A percentile compares a stretch with the other conserved stretches of the same genome.
Evolutionary conservation across 2,797 vertebrate species (phyloP).

Genomic region (Decapterus maruadsi): DNA sequence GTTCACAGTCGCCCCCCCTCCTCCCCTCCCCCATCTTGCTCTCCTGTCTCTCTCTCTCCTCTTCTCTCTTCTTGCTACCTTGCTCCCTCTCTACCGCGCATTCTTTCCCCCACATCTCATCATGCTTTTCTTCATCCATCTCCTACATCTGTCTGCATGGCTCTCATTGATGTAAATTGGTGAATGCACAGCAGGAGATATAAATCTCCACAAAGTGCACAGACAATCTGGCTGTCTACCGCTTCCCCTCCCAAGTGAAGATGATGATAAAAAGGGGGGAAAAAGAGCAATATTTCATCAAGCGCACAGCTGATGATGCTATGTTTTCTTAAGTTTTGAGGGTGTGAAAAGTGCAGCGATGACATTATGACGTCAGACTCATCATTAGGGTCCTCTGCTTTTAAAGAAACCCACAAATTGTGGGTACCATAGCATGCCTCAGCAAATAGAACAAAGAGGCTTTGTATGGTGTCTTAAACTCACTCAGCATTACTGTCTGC

Average conservation of each 20-base stretch:
- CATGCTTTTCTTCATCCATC: conserved; percentile 56
- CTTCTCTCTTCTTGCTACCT: conserved; percentile 26
- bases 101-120: conserved; percentile 64
- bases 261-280: conserved; percentile 30
- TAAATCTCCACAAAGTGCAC: conserved; percentile 56
- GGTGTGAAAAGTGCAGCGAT: conserved; percentile 37
- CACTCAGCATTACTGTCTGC: conserved; percentile 24
- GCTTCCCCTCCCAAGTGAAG: conserved; percentile 34
- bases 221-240: conserved; percentile 40
- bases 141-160: conserved; percentile 30
- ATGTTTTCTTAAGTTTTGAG: conserved; percentile 19
- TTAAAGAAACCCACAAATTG: conserved; percentile 24
- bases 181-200: conserved; percentile 46
- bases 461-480: conserved; percentile 26
- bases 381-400: conserved; percentile 13
- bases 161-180: conserved; percentile 71
- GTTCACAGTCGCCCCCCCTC: conserved; percentile 55
- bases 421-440: conserved; percentile 12
- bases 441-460: conserved; percentile 34
- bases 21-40: conserved; percentile 14
- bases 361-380: conserved; percentile 27
- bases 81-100: conserved; percentile 30
- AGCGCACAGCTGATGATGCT: conserved; percentile 27
- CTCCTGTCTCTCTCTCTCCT: conserved; percentile 27
- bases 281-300: conserved; percentile 33